Percentiles rank a stretch among this genome's conserved stretches.
Evolutionary conservation across 2,113 vertebrate species (phyloP).

Genomic region (Prionailurus viverrinus): DNA sequence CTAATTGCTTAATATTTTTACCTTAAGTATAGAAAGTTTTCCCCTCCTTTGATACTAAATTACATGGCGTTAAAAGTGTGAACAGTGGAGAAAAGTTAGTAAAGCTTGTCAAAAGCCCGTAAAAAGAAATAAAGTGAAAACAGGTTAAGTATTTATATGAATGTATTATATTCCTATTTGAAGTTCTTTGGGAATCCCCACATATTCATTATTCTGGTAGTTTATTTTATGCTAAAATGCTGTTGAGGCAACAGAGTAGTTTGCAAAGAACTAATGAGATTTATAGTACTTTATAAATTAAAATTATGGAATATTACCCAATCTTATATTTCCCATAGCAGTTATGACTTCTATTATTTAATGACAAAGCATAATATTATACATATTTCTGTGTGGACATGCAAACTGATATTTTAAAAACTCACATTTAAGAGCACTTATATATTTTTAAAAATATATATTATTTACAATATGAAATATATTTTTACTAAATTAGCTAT

Average conservation of each 20-base stretch:
- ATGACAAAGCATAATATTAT: conserved; percentile 70
- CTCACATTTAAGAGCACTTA: conserved; percentile 2
- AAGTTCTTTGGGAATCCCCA: neutral
- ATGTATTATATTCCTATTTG: neutral
- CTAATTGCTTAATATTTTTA: neutral
- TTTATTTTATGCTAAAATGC: conserved; percentile 9
- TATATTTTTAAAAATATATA: conserved; percentile 24
- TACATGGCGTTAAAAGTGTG: neutral
- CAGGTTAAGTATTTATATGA: neutral
- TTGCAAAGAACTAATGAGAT: conserved; percentile 58
- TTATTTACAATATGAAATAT: conserved; percentile 59
- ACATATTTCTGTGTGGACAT: conserved; percentile 57
- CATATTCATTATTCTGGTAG: conserved; percentile 51
- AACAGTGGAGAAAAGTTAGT: neutral
- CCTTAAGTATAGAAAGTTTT: neutral
- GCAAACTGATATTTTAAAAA: neutral
- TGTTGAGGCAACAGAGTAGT: conserved; percentile 42
- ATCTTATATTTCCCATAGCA: conserved; percentile 62
- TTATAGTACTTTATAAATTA: conserved; percentile 67
- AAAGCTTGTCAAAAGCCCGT: neutral
- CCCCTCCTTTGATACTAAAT: neutral
- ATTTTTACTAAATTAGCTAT: conserved; percentile 4
- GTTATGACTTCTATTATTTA: conserved; percentile 68
- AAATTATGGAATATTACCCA: conserved; percentile 52
- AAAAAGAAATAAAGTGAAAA: conserved; percentile 22